These are phyloP conservation scores for Pangasius larnaudii DNA, from an alignment of 2,797 vertebrate genomes.

Conservation along the genomic window DNA sequence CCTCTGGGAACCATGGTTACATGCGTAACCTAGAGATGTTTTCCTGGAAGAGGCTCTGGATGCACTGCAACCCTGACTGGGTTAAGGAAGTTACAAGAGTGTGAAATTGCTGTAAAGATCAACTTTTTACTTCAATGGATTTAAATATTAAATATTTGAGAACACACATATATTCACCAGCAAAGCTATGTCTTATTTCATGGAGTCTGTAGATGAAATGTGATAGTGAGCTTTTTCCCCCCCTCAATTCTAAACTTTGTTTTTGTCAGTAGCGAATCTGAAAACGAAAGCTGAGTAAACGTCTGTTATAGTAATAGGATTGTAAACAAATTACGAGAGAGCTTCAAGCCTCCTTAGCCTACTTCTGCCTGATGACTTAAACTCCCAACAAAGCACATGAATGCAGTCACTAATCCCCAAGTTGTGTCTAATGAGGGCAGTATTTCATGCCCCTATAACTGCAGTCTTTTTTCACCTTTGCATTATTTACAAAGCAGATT, in stretches of 20 bases:
- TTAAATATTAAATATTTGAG: background rate
- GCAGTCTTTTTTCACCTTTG: background rate
- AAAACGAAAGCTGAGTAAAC: background rate
- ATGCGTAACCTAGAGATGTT: background rate
- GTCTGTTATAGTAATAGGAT: constrained; percentile 1
- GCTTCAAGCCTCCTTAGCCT: background rate
- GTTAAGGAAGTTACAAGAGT: background rate
- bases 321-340: constrained; percentile 14
- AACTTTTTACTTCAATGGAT: background rate
- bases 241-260: background rate
- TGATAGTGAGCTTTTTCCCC: background rate
- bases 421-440: constrained; percentile 20
- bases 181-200: background rate
- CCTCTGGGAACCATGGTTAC: no score
- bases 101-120: background rate
- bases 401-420: background rate
- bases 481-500: constrained; percentile 7
- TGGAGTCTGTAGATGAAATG: background rate
- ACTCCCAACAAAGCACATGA: background rate
- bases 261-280: constrained; percentile 6
- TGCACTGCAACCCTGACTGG: no score
- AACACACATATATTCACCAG: background rate
- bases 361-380: background rate
- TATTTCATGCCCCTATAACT: background rate
- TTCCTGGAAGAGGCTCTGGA: background rate